These are phyloP conservation scores for Mythimna ferrago DNA, from an alignment of 2,888 invertebrate genomes.

Conservation along the genomic window DNA sequence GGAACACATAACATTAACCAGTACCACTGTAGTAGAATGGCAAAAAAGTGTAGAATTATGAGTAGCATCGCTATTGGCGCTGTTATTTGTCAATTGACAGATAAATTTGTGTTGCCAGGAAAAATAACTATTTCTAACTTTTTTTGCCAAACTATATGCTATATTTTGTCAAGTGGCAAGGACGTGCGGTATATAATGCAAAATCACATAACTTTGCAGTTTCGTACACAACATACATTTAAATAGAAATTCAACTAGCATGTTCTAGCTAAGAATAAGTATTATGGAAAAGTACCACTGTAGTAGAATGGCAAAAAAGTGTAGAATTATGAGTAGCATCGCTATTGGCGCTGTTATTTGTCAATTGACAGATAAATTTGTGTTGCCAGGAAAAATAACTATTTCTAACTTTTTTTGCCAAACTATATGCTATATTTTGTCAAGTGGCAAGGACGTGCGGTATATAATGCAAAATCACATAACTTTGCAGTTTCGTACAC, in stretches of 20 bases:
- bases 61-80: background rate
- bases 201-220: slow-evolving; percentile 10
- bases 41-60: slow-evolving; percentile 6
- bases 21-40: slow-evolving; percentile 10
- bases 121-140: background rate
- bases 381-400: slow-evolving; percentile 10
- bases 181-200: background rate
- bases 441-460: background rate
- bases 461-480: background rate
- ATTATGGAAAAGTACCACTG: slow-evolving; percentile 69
- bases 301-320: too few relatives aligned
- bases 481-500: slow-evolving; percentile 23
- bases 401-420: slow-evolving; percentile 22
- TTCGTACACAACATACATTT: slow-evolving; percentile 22
- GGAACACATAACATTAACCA: background rate
- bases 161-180: background rate
- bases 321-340: too few relatives aligned
- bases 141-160: slow-evolving; percentile 18
- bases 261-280: slow-evolving; percentile 60
- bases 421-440: background rate
- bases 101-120: slow-evolving; percentile 10
- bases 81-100: background rate
- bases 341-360: background rate
- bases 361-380: slow-evolving; percentile 1
- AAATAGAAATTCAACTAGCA: slow-evolving; percentile 63